phyloP scores from a whole-genome alignment of 1,140 invertebrate genomes.

The Sinonovacula constricta region DNA sequence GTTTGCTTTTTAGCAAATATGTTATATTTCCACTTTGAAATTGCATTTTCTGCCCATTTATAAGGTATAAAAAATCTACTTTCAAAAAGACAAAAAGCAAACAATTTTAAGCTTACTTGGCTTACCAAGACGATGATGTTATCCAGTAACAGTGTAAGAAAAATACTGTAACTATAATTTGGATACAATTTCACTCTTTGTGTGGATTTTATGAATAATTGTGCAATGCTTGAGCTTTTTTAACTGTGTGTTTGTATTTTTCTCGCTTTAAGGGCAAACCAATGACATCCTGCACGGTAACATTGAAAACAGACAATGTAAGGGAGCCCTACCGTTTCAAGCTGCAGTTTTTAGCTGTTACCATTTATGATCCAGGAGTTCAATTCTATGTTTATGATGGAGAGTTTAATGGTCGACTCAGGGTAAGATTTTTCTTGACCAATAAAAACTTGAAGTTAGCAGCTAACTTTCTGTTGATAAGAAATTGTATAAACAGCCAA shows the following conservation, averaged over 20 bases:
- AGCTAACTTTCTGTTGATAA: too few relatives aligned
- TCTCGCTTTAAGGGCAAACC: conserved; percentile 15
- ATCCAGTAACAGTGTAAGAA: not conserved
- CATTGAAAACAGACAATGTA: conserved; percentile 22
- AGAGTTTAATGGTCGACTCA: conserved; percentile 8
- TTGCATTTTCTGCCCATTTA: too few relatives aligned
- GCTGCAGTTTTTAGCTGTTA: conserved; percentile 14
- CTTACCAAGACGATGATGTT: too few relatives aligned
- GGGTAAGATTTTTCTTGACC: conserved; percentile 6
- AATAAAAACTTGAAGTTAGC: too few relatives aligned
- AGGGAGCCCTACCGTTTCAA: conserved; percentile 40
- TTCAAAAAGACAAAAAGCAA: too few relatives aligned
- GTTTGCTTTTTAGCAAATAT: too few relatives aligned
- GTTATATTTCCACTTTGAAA: too few relatives aligned
- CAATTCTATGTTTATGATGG: conserved; percentile 47
- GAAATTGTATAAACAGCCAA: too few relatives aligned
- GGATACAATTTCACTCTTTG: not conserved
- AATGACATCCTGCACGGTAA: conserved; percentile 37
- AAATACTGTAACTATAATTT: not conserved
- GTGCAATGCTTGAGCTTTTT: too few relatives aligned
- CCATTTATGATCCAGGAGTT: not conserved
- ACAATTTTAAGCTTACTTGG: not conserved
- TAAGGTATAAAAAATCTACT: too few relatives aligned
- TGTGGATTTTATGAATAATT: not conserved
- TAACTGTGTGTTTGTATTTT: not conserved